Evolutionary conservation across 1,140 invertebrate species (phyloP).

Genomic region (Pogonus chalceus): DNA sequence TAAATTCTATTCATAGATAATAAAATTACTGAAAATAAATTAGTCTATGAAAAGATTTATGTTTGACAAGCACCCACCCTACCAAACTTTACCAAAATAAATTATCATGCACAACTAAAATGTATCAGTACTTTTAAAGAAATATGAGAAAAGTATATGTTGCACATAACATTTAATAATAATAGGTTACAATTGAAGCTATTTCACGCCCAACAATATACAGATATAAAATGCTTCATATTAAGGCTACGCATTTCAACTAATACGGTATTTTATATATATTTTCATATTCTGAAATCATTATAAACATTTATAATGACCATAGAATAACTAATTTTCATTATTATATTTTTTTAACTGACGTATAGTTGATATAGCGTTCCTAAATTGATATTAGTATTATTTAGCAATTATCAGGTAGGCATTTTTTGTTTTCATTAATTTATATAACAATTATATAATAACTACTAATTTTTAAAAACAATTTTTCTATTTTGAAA

Average conservation of each 20-base stretch:
- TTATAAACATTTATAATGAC: too few species aligned
- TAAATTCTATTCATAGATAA: neutral
- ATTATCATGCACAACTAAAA: constrained; percentile 15
- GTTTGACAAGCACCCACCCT: constrained; percentile 28
- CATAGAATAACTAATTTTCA: too few species aligned
- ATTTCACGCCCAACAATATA: too few species aligned
- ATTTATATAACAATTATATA: neutral
- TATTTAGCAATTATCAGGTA: neutral
- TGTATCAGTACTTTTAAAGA: neutral
- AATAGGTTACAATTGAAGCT: too few species aligned
- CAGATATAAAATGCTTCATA: neutral
- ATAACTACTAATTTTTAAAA: neutral
- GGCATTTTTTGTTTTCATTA: neutral
- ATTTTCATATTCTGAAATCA: too few species aligned
- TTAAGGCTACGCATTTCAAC: neutral
- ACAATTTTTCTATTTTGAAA: neutral
- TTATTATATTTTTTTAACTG: too few species aligned
- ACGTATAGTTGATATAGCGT: too few species aligned
- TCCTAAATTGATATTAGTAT: too few species aligned
- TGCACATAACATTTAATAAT: neutral
- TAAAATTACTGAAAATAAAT: neutral
- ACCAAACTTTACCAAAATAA: constrained; percentile 29
- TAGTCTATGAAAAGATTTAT: neutral
- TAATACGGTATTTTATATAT: too few species aligned
- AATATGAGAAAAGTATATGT: constrained; percentile 15